Evolutionary conservation across 2,113 vertebrate genomes (phyloP).

Genomic region (Ammospiza nelsoni): DNA sequence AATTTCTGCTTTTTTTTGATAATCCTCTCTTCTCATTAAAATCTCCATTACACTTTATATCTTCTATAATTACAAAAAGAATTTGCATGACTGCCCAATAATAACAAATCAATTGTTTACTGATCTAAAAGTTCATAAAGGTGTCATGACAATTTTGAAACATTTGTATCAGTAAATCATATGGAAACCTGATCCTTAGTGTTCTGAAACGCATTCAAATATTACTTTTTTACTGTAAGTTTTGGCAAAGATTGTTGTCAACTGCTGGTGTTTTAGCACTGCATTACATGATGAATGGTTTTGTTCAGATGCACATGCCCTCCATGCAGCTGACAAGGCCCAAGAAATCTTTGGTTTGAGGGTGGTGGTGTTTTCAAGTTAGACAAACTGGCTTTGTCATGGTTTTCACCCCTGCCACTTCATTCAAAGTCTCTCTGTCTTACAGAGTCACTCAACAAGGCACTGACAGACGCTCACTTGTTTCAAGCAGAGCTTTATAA

Average conservation of each 20-base stretch:
- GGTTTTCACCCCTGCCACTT: neutral
- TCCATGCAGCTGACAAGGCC: neutral
- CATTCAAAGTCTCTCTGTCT: neutral
- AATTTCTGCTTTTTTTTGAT: neutral
- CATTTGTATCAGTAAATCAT: neutral
- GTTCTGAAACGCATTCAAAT: neutral
- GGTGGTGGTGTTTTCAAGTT: neutral
- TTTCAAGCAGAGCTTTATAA: conserved; percentile 6
- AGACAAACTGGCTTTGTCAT: neutral
- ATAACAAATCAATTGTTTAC: neutral
- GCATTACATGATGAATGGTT: neutral
- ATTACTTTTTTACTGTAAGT: neutral
- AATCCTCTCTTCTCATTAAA: conserved; percentile 12
- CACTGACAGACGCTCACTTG: neutral
- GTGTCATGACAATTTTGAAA: neutral
- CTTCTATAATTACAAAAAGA: neutral
- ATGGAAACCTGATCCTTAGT: neutral
- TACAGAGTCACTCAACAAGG: neutral
- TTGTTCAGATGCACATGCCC: neutral
- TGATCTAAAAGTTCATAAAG: neutral
- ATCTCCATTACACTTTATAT: neutral
- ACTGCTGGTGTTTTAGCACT: neutral
- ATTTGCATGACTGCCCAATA: neutral
- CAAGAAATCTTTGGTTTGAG: neutral
- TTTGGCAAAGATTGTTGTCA: neutral